These are phyloP conservation scores for Gorsachius magnificus DNA, from an alignment of 2,797 vertebrate species.

Conservation along the genomic window DNA sequence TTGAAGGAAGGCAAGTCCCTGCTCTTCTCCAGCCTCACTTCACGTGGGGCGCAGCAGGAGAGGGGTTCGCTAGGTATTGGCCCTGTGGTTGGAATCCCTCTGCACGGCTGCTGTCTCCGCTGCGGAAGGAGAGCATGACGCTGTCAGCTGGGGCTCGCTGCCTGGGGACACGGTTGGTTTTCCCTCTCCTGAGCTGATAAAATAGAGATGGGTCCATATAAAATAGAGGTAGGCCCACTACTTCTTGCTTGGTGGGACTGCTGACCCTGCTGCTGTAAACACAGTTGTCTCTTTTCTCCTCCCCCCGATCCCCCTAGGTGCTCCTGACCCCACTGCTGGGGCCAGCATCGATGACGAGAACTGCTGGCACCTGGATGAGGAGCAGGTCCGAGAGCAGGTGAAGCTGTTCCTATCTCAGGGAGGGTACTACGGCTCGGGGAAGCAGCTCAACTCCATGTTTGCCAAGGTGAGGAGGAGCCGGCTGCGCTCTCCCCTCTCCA, in stretches of 20 bases:
- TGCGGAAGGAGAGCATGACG: neutral
- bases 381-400: conserved; percentile 96
- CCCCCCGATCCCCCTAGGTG: conserved; percentile 77
- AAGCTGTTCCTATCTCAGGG: conserved; percentile 97
- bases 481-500: neutral
- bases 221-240: neutral
- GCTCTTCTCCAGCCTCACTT: neutral
- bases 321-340: conserved; percentile 95
- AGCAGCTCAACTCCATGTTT: conserved; percentile 99
- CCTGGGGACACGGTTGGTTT: neutral
- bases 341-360: conserved; percentile 97
- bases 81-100: neutral
- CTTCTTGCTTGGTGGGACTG: neutral
- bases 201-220: neutral
- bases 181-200: neutral
- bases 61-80: neutral
- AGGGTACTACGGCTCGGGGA: conserved; percentile 96
- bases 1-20: neutral
- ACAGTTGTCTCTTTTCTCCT: neutral
- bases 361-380: conserved; percentile 98
- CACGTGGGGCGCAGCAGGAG: neutral
- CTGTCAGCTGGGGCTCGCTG: neutral
- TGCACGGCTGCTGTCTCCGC: neutral
- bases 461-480: conserved; percentile 81
- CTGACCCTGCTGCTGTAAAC: neutral